Evolutionary conservation across 2,797 vertebrate genomes (phyloP), one percentile per base, ranked within the genome.

Genomic region (Podarcis siculus): DNA sequence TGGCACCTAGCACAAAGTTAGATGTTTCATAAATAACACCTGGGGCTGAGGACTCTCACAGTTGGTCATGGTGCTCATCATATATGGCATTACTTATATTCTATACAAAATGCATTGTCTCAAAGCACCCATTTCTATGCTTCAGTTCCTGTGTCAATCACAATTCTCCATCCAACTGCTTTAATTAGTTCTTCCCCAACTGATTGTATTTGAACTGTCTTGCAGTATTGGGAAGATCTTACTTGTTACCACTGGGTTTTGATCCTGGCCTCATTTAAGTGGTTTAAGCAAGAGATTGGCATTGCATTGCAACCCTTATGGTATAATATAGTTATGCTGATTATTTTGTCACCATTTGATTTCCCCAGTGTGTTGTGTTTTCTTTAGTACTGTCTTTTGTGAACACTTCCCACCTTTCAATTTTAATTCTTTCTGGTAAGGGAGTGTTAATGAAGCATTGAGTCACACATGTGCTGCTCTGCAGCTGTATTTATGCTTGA

Each of bases 341-440:
- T 91, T n/a, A 30, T 87, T 84, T 92, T 86, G 71, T 86, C 78
- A 3, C 61, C 19, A 15, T 79, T 88, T 93, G 77, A 87, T 94
- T 87, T 89, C 90, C 69, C 66, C 55, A 39, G 75, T 4, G 1
- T 5, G 58, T 89, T 90, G 85, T 0, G 2, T 83, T 64, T 89
- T 89, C 89, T 93, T 89, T 88, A 61, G 79, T 64, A 72, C 25
- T n/a, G 58, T 80, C 39, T 87, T 84, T 67, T 76, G 21, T 82
- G 83, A 88, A 27, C 79, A 39, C 37, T 71, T 88, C 37, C 73
- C 55, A 83, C 66, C 66, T 83, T 49, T 78, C 83, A 39, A 39
- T 64, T 78, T 32, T 83, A n/a, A 35, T 1, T 0, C 19, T 84
- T 72, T 69, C 0, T 0, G 79, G 85, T 79, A 92, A 55, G 35